Base-by-base conservation (phyloP, 2,797 vertebrate genomes). In the Sebastes steindachneri region DNA sequence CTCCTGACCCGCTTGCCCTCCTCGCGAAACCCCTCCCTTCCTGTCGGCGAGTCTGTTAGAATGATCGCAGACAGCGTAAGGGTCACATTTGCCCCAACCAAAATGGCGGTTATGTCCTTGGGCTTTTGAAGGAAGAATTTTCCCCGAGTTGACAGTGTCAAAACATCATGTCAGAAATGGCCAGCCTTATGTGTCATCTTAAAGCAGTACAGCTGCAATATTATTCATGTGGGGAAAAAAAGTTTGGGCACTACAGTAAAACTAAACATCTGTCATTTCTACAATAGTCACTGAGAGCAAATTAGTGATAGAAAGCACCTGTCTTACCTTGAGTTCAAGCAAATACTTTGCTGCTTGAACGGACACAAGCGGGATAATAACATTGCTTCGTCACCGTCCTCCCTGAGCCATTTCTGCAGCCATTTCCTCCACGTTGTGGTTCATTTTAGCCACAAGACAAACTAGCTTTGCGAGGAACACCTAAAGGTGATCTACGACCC, bases 1-100 rank as follows among this genome's bases (percentile, higher is more conserved):
- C 96, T 96, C 95, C 91, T 96, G 95, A 97, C 96, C 96, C 75
- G 95, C 93, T 90, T 35, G 83, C 76, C 95, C 92, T 94, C 92
- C 92, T 89, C 15, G 93, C 11, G 93, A 92, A 94, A 92, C 93
- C 93, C 94, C 89, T 94, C 91, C 93, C 82, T 79, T 84, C 79
- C 83, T 73, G 86, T 81, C 48, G 90, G 92, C 79, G 15, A 86
- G 82, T 75, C 31, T 29, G 71, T 89, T 83, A 83, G 80, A 92
- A 86, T 80, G 90, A 88, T 92, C 82, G 51, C 88, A 87, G 74
- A 80, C 69, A 51, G 68, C 48, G 6, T 37, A 84, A 78, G 81
- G 90, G 91, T 93, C 90, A 89, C 84, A 88, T 75, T 87, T 89
- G 80, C 85, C 92, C 79, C 83, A 75, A 54, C 73, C 68, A 89